These are phyloP conservation scores for Hydrochoerus hydrochaeris DNA, from an alignment of 2,113 vertebrate species.

Conservation along the genomic window DNA sequence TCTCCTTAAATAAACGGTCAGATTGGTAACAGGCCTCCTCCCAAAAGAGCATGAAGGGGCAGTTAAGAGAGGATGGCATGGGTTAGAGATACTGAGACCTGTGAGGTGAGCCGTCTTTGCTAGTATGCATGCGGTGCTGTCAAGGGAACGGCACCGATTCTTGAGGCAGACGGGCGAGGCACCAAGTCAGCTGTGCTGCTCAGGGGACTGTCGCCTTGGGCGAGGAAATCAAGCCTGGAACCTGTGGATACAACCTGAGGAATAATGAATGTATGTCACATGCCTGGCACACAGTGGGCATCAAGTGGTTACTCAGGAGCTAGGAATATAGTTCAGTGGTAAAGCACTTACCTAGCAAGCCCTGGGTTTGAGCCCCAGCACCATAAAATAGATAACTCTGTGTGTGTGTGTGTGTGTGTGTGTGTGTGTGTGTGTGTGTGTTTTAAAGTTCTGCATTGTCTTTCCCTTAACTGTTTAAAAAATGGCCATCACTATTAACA, in stretches of 20 bases:
- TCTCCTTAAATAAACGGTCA: constrained; percentile 2
- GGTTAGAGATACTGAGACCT: neutral
- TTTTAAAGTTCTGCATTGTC: neutral
- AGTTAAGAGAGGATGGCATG: neutral
- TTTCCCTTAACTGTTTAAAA: neutral
- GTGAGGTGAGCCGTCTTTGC: neutral
- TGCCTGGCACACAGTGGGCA: neutral
- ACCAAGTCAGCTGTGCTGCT: neutral
- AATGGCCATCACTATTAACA: neutral
- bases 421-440: neutral
- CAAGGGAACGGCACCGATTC: neutral
- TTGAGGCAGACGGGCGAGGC: neutral
- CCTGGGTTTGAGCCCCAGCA: neutral
- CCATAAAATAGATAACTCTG: neutral
- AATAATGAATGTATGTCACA: neutral
- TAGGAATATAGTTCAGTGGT: neutral
- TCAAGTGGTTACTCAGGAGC: neutral
- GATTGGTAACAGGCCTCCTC: neutral
- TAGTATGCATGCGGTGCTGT: neutral
- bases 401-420: neutral
- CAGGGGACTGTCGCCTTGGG: neutral
- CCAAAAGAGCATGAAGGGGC: neutral
- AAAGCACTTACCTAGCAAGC: neutral
- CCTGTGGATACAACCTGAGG: neutral
- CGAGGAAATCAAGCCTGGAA: neutral